phyloP scores from a whole-genome alignment of 2,113 vertebrate species.

The Oreochromis spilurus region DNA sequence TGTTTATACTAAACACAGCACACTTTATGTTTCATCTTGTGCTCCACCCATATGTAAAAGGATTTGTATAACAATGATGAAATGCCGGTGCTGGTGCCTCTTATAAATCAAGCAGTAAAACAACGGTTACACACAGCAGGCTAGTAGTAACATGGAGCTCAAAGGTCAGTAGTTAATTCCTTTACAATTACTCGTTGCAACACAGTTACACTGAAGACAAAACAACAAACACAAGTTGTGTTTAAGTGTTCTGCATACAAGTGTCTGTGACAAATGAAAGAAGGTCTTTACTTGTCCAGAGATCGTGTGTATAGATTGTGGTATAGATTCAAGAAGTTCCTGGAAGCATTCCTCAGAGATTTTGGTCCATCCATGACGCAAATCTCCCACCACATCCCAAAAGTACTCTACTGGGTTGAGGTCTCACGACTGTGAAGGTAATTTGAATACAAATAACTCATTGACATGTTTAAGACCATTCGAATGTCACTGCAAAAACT shows the following conservation, averaged over 20 bases:
- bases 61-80: not conserved
- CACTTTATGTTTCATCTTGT: not conserved
- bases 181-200: not conserved
- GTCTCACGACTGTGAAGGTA: not conserved
- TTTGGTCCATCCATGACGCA: not conserved
- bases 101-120: not conserved
- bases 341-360: not conserved
- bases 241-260: not conserved
- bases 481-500: not conserved
- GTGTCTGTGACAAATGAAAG: not conserved
- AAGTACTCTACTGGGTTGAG: not conserved
- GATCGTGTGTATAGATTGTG: not conserved
- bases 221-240: not conserved
- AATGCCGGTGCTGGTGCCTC: not conserved
- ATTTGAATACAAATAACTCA: not conserved
- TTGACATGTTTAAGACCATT: not conserved
- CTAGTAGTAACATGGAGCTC: not conserved
- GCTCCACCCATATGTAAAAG: not conserved
- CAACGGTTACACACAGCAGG: not conserved
- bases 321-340: not conserved
- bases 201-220: not conserved
- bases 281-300: not conserved
- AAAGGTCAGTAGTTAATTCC: not conserved
- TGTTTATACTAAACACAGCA: conserved; percentile 7
- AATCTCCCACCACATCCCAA: not conserved